phyloP scores from a whole-genome alignment of 2,888 invertebrate genomes.

The Hirtodrosophila histrioides region DNA sequence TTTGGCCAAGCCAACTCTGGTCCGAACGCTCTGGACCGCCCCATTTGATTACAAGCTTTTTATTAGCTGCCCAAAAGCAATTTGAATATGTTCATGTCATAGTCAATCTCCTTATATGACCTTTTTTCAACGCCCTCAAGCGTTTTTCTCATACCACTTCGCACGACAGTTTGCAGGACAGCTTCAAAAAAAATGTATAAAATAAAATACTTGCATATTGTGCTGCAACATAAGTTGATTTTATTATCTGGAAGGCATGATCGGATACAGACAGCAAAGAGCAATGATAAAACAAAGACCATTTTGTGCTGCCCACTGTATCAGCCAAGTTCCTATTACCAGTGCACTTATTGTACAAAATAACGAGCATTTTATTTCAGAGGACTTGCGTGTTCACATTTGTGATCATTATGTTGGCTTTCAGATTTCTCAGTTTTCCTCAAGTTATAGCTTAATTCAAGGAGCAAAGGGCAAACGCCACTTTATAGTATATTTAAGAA shows the following conservation, averaged over 20 bases:
- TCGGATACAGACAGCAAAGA: constrained; percentile 10
- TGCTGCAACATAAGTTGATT: constrained; percentile 59
- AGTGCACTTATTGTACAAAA: too few relatives aligned
- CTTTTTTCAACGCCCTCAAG: constrained; percentile 54
- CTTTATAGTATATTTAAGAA: too few relatives aligned
- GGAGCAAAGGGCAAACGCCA: too few relatives aligned
- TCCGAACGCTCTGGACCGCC: constrained; percentile 16
- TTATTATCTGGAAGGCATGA: constrained; percentile 40
- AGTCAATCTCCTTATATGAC: constrained; percentile 60
- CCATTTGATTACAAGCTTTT: constrained; percentile 72
- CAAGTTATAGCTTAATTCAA: too few relatives aligned
- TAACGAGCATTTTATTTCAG: too few relatives aligned
- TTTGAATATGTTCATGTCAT: constrained; percentile 69
- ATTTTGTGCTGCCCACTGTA: not conserved
- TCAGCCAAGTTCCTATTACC: not conserved
- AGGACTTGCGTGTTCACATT: too few relatives aligned
- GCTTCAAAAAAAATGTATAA: constrained; percentile 12
- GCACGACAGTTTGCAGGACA: constrained; percentile 21
- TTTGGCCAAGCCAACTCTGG: constrained; percentile 24
- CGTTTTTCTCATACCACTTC: constrained; percentile 20
- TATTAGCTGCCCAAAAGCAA: constrained; percentile 75
- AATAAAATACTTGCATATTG: constrained; percentile 39
- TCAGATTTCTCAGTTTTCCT: too few relatives aligned
- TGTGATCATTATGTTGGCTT: too few relatives aligned
- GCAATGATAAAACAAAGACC: constrained; percentile 13